Conservation (phyloP, 2,888 invertebrate genomes). For the Tridacna gigas region DNA sequence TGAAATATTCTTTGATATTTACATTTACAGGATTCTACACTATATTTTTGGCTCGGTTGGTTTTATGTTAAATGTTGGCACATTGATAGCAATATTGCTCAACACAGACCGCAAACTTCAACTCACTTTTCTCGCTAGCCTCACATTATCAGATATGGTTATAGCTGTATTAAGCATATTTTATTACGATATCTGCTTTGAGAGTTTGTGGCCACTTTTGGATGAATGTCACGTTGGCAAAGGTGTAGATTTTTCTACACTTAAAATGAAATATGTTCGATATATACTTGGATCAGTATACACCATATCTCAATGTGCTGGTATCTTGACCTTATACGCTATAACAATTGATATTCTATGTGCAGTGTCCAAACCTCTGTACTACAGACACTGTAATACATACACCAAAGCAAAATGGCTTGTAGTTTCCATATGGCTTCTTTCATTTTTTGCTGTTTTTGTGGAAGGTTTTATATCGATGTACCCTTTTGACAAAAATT, state of each 20-base stretch:
- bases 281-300: not conserved
- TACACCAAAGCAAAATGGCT: not conserved
- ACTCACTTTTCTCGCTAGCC: not conserved
- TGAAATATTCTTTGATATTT: too few relatives aligned
- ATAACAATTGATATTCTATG: conserved; percentile 2
- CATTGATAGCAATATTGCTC: not conserved
- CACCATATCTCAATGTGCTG: conserved; percentile 2
- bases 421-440: not conserved
- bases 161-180: not conserved
- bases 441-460: not conserved
- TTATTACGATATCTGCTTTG: not conserved
- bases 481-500: not conserved
- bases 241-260: not conserved
- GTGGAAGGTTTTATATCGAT: not conserved
- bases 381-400: conserved; percentile 1
- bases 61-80: not conserved
- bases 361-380: conserved; percentile 10
- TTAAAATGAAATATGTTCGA: not conserved
- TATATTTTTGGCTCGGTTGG: not conserved
- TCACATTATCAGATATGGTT: not conserved
- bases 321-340: not conserved
- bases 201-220: not conserved
- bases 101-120: not conserved
- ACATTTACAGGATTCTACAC: too few relatives aligned
- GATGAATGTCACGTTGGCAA: not conserved